phyloP scores from a whole-genome alignment of 2,113 vertebrate genomes.

The Saguinus imperator region DNA sequence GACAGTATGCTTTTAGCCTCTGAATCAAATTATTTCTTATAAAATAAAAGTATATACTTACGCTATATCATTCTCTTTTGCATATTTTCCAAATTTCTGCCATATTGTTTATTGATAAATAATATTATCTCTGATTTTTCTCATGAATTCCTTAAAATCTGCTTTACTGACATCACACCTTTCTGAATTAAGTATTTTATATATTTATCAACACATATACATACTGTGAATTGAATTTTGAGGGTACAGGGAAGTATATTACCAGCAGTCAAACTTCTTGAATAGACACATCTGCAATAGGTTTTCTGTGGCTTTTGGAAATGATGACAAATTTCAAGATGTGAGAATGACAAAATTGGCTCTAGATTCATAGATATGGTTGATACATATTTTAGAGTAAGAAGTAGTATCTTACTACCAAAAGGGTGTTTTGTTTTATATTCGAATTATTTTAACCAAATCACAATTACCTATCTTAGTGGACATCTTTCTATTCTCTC shows the following conservation, averaged over 20 bases:
- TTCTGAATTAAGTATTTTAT: neutral
- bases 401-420: neutral
- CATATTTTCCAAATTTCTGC: neutral
- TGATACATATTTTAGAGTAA: neutral
- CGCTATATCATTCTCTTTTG: neutral
- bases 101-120: neutral
- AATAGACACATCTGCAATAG: neutral
- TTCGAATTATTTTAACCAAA: neutral
- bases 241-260: neutral
- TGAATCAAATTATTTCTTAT: neutral
- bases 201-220: neutral
- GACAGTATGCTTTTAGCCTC: neutral
- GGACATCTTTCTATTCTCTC: neutral
- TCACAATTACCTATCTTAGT: neutral
- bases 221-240: neutral
- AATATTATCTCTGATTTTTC: neutral
- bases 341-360: neutral
- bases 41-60: neutral
- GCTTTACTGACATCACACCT: neutral
- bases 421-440: neutral
- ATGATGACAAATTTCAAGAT: neutral
- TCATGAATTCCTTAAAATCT: neutral
- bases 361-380: neutral
- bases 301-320: neutral
- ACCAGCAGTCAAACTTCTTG: neutral